Evolutionary conservation across 2,797 vertebrate species (phyloP).

Genomic region (Erethizon dorsatum): DNA sequence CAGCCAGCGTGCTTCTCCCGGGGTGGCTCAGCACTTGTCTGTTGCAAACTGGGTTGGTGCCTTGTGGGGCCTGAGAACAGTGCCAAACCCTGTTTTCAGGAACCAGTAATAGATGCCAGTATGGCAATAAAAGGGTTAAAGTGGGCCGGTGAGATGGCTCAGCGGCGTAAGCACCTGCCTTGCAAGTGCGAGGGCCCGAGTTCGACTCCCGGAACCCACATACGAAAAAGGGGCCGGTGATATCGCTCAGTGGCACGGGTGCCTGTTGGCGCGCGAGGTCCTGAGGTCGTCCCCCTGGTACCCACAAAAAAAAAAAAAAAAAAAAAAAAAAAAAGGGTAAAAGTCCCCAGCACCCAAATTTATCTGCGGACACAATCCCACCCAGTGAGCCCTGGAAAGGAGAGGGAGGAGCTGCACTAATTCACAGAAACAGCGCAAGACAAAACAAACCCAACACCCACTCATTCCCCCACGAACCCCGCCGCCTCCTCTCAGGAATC

Average conservation of each 20-base stretch:
- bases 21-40: background rate
- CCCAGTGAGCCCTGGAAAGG: no score
- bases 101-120: background rate
- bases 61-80: background rate
- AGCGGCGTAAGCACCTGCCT: no score
- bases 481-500: background rate
- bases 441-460: background rate
- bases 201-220: no score
- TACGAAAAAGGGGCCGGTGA: no score
- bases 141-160: no score
- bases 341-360: background rate
- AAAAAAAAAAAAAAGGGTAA: no score
- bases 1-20: fast-evolving
- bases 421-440: background rate
- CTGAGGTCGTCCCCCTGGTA: no score
- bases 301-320: no score
- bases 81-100: background rate
- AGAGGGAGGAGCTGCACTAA: background rate
- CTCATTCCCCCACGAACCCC: background rate
- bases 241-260: no score
- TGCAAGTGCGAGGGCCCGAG: no score
- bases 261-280: no score
- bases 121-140: background rate
- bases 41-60: background rate
- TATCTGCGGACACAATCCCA: background rate